phyloP scores from a whole-genome alignment of 2,113 vertebrate species.

The Gallinago paraguaiae region DNA sequence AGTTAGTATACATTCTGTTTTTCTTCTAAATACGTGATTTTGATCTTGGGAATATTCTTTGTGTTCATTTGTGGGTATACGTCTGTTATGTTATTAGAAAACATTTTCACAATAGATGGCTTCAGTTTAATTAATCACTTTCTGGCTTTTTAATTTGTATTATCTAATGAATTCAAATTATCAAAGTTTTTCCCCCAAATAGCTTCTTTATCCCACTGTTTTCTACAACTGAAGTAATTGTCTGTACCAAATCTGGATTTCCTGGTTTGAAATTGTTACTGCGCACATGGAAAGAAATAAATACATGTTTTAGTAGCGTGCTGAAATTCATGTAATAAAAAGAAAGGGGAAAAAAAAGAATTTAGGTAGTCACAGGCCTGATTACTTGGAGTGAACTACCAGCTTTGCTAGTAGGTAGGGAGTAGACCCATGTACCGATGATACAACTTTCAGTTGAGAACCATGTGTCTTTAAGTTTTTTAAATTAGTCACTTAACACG shows the following conservation, averaged over 20 bases:
- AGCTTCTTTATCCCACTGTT: background rate
- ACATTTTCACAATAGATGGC: background rate
- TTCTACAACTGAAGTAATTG: background rate
- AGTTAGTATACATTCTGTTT: background rate
- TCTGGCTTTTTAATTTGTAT: background rate
- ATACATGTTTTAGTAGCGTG: background rate
- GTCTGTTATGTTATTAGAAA: background rate
- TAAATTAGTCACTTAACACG: background rate
- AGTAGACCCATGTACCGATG: background rate
- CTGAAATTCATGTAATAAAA: background rate
- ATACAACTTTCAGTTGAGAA: background rate
- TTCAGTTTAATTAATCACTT: background rate
- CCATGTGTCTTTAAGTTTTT: background rate
- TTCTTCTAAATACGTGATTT: background rate
- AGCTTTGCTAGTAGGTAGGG: background rate
- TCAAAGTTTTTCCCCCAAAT: background rate
- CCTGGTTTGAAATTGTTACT: background rate
- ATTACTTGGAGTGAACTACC: background rate
- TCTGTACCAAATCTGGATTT: background rate
- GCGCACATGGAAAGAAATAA: fast-evolving
- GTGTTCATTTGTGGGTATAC: background rate
- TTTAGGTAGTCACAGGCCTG: background rate
- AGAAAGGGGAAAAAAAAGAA: background rate
- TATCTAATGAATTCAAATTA: background rate
- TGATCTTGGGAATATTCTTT: background rate